phyloP scores from a whole-genome alignment of 1,140 invertebrate genomes.

The Drosophila repletoides region DNA sequence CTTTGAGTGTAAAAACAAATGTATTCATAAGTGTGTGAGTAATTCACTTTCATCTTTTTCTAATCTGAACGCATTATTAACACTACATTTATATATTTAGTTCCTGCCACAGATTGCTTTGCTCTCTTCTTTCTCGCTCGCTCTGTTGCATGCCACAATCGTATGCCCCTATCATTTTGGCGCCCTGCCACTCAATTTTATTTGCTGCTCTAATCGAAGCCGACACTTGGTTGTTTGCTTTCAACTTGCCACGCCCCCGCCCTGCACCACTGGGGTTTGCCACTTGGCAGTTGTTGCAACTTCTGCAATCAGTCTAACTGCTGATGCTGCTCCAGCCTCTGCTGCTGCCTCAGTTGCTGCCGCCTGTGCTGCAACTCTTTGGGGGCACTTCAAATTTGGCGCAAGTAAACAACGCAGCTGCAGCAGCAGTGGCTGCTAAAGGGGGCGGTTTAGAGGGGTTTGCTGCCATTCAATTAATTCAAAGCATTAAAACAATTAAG shows the following conservation, averaged over 20 bases:
- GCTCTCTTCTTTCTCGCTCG: not conserved
- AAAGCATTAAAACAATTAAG: constrained; percentile 80
- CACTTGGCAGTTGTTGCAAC: constrained; percentile 39
- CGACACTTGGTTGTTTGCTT: constrained; percentile 43
- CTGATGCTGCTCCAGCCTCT: constrained; percentile 51
- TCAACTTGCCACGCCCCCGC: not conserved
- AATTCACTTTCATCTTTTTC: constrained; percentile 38
- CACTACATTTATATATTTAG: constrained; percentile 25
- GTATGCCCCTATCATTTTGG: constrained; percentile 54
- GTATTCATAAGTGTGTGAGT: not conserved
- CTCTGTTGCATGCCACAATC: not conserved
- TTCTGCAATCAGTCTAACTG: constrained; percentile 68
- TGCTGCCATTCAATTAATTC: constrained; percentile 71
- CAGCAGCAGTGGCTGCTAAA: constrained; percentile 4
- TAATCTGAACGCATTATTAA: constrained; percentile 41
- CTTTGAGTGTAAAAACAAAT: not conserved
- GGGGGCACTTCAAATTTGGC: constrained; percentile 56
- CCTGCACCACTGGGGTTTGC: too few species aligned
- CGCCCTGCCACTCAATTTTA: constrained; percentile 65
- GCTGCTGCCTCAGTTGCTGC: constrained; percentile 14
- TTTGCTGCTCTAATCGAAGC: constrained; percentile 68
- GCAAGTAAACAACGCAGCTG: constrained; percentile 66
- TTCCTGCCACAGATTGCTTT: not conserved
- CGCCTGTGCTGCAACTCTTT: not conserved
- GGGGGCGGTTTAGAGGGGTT: not conserved